These are phyloP conservation scores for Setophaga petechia DNA, from an alignment of 2,113 vertebrate genomes.

Conservation along the genomic window DNA sequence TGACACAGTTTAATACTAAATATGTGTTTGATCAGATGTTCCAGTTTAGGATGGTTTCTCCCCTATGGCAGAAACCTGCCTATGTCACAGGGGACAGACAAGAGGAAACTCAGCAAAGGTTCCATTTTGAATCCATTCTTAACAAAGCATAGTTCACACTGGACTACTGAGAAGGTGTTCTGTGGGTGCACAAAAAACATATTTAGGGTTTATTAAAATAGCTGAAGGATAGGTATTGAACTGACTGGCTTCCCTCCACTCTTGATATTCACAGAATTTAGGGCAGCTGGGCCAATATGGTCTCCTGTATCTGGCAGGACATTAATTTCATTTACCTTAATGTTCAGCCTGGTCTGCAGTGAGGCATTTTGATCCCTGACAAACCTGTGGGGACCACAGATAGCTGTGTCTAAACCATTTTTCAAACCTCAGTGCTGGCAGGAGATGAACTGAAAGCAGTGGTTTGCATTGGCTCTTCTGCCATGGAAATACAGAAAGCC, in stretches of 20 bases:
- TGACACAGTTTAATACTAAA: neutral
- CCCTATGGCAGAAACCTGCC: neutral
- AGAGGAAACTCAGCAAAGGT: neutral
- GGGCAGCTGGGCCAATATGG: neutral
- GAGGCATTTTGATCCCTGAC: neutral
- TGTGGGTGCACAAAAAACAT: accelerated
- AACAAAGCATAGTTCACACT: neutral
- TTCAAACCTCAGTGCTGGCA: neutral
- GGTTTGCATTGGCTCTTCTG: neutral
- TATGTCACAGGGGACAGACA: neutral
- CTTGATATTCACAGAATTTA: neutral
- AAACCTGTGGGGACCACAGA: neutral
- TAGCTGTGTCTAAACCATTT: neutral
- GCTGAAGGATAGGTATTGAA: neutral
- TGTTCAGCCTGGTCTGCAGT: neutral
- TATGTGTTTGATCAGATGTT: neutral
- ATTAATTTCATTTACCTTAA: neutral
- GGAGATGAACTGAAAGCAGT: neutral
- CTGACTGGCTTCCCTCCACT: neutral
- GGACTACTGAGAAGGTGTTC: neutral
- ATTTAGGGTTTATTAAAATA: neutral
- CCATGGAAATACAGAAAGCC: neutral
- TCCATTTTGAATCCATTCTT: neutral
- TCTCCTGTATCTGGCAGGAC: neutral
- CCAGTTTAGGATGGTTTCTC: neutral